Conservation (phyloP, 1,140 invertebrate species). For the Drosophila nasuta region DNA sequence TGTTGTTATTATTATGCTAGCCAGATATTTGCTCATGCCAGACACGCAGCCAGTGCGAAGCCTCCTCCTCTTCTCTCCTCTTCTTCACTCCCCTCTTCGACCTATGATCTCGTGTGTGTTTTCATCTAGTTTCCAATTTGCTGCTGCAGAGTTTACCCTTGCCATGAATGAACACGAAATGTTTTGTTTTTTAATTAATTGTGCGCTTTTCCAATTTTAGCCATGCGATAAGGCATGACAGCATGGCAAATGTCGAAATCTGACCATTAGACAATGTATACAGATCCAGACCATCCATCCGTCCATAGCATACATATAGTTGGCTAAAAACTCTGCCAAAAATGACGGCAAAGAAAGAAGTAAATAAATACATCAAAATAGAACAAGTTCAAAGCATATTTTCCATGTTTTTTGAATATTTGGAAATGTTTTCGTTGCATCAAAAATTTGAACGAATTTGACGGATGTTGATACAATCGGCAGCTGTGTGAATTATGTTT, state of each 20-base stretch:
- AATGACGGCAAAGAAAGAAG: conserved; percentile 1
- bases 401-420: conserved; percentile 33
- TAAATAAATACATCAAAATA: conserved; percentile 46
- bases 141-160: conserved; percentile 12
- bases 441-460: conserved; percentile 34
- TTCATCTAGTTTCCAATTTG: conserved; percentile 15
- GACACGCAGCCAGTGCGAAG: conserved; percentile 29
- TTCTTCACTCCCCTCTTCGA: background rate
- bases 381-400: conserved; percentile 54
- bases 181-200: conserved; percentile 65
- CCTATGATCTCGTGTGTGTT: background rate
- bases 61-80: background rate
- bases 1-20: too few relatives aligned
- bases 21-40: conserved; percentile 59
- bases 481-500: conserved; percentile 44
- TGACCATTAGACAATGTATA: conserved; percentile 3
- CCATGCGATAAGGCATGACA: conserved; percentile 50
- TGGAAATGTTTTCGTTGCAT: conserved; percentile 45
- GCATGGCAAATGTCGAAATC: conserved; percentile 38
- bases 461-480: conserved; percentile 42
- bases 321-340: background rate
- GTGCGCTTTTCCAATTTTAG: conserved; percentile 57
- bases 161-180: conserved; percentile 30
- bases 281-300: background rate
- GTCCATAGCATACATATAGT: background rate